Percentiles rank a stretch among this genome's conserved stretches.
phyloP scores from a whole-genome alignment of 2,113 vertebrate species.

The Indicator indicator region DNA sequence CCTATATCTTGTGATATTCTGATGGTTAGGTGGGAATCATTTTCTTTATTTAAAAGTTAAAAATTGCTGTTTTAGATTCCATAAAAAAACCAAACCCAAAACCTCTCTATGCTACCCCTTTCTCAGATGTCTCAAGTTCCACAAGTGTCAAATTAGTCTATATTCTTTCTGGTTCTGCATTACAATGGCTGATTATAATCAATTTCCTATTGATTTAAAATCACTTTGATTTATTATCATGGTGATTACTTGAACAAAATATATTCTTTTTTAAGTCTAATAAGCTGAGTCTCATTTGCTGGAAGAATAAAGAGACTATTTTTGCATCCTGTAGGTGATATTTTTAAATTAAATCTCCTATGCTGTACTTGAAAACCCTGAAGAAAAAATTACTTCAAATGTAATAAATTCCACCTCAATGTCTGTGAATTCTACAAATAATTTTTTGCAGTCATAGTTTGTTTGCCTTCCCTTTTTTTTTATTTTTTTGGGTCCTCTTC shows the following conservation, averaged over 20 bases:
- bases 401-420: background rate
- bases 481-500: background rate
- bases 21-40: background rate
- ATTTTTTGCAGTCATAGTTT: background rate
- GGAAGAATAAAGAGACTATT: background rate
- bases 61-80: background rate
- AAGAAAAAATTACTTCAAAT: background rate
- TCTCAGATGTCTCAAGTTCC: background rate
- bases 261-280: background rate
- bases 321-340: background rate
- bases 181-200: background rate
- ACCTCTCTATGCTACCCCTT: background rate
- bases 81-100: background rate
- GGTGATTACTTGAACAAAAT: background rate
- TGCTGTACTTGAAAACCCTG: background rate
- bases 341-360: background rate
- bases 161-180: background rate
- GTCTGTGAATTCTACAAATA: background rate
- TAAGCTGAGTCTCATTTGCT: background rate
- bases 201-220: background rate
- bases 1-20: background rate
- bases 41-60: background rate
- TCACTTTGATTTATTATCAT: background rate
- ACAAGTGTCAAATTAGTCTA: background rate
- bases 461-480: background rate